A percentile compares a stretch with the other conserved stretches of the same genome.
Conservation (phyloP, 2,797 vertebrate species). For the Mallotus villosus region DNA sequence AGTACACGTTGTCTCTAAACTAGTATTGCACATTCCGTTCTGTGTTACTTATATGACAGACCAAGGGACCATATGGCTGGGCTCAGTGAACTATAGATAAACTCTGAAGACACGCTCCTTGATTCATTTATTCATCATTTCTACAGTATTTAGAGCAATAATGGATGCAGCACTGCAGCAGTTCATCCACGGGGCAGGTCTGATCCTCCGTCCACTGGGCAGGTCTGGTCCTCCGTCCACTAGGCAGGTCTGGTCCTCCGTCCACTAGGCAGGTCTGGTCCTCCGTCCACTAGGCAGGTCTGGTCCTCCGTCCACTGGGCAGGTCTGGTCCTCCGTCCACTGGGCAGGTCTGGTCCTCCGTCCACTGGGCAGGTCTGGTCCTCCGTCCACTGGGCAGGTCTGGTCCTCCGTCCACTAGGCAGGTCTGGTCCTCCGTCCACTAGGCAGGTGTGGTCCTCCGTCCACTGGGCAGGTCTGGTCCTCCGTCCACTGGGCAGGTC, state of each 20-base stretch:
- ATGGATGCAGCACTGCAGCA: background rate
- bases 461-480: no score
- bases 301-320: conserved; percentile 1
- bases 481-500: conserved; percentile 7
- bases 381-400: conserved; percentile 7
- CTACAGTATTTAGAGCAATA: conserved; percentile 9
- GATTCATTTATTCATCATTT: conserved; percentile 40
- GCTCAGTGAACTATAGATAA: conserved; percentile 19
- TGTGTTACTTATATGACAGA: conserved; percentile 8
- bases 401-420: conserved; percentile 1
- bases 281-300: no score
- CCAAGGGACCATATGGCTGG: conserved; percentile 27
- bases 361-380: conserved; percentile 12
- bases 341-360: conserved; percentile 9
- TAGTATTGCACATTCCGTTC: background rate
- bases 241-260: conserved; percentile 9
- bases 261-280: conserved; percentile 2
- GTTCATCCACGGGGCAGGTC: conserved; percentile 27
- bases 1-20: no score
- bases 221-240: conserved; percentile 6
- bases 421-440: conserved; percentile 6
- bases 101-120: conserved; percentile 17
- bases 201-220: conserved; percentile 1
- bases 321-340: conserved; percentile 6
- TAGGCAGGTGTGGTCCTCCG: no score